Percentiles rank a stretch among this genome's conserved stretches.
Evolutionary conservation across 2,797 vertebrate genomes (phyloP).

Genomic region (Sciurus vulgaris): DNA sequence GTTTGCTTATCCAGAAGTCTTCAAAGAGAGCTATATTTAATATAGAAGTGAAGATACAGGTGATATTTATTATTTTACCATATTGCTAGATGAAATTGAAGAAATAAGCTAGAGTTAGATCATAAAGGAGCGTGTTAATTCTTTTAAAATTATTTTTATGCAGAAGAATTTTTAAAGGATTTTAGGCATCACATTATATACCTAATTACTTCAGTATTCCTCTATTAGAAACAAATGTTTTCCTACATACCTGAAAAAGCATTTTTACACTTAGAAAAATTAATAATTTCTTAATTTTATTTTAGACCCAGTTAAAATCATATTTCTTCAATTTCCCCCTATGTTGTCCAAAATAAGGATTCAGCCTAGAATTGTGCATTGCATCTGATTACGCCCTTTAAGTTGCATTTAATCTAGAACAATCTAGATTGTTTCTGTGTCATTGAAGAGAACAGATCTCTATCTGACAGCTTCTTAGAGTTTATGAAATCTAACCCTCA

Average conservation of each 20-base stretch:
- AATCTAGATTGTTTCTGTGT: background rate
- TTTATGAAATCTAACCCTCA: background rate
- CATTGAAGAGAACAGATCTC: background rate
- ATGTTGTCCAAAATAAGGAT: background rate
- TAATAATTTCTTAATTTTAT: background rate
- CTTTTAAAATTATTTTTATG: background rate
- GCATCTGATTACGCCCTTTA: background rate
- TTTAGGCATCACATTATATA: background rate
- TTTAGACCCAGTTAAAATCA: background rate
- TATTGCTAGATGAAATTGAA: background rate
- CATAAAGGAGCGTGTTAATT: background rate
- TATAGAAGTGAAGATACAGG: background rate
- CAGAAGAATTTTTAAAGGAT: background rate
- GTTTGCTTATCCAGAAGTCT: background rate
- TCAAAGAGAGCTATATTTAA: slow-evolving; percentile 25
- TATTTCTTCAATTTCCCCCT: background rate
- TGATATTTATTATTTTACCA: background rate
- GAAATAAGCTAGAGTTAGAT: background rate
- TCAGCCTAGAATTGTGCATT: background rate
- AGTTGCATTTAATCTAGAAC: background rate
- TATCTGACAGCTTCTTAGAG: background rate
- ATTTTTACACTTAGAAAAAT: background rate
- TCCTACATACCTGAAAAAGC: background rate
- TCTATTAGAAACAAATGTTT: slow-evolving; percentile 24
- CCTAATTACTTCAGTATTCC: background rate